Evolutionary conservation across 1,140 invertebrate genomes (phyloP).

Genomic region (Drosophila bocqueti): DNA sequence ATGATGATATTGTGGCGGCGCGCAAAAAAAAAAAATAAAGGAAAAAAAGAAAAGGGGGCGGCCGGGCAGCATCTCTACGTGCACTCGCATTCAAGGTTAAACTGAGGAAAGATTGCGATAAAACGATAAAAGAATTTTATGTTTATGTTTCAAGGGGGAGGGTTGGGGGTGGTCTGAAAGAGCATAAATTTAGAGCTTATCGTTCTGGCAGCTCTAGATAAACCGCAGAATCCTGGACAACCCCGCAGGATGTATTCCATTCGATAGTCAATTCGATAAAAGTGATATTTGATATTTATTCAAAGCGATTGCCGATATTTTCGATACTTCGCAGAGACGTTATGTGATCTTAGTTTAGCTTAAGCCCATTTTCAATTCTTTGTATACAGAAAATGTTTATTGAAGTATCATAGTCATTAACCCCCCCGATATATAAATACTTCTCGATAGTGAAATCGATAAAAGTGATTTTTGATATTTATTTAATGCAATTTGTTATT

Average conservation of each 20-base stretch:
- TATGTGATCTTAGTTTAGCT: background rate
- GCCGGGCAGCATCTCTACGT: conserved; percentile 36
- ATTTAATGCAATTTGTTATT: too few species aligned
- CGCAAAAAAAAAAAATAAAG: conserved; percentile 1
- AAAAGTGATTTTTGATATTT: conserved; percentile 23
- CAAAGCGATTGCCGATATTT: background rate
- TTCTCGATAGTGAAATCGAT: conserved; percentile 17
- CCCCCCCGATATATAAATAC: too few species aligned
- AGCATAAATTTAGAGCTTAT: conserved; percentile 59
- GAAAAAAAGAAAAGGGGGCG: conserved; percentile 1
- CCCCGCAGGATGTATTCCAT: background rate
- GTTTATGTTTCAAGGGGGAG: conserved; percentile 27
- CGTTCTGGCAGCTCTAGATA: conserved; percentile 37
- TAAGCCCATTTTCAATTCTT: background rate
- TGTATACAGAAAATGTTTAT: background rate
- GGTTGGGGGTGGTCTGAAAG: background rate
- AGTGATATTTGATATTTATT: conserved; percentile 26
- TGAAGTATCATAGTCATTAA: background rate
- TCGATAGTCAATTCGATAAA: conserved; percentile 23
- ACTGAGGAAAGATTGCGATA: conserved; percentile 65
- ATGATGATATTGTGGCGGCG: conserved; percentile 17
- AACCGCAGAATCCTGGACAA: conserved; percentile 23
- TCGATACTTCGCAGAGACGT: too few species aligned
- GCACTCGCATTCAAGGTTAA: conserved; percentile 79
- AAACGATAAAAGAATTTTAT: conserved; percentile 49